Percentiles rank a stretch among this genome's conserved stretches.
Conservation (phyloP, 2,888 invertebrate genomes). For the Aelia acuminata region DNA sequence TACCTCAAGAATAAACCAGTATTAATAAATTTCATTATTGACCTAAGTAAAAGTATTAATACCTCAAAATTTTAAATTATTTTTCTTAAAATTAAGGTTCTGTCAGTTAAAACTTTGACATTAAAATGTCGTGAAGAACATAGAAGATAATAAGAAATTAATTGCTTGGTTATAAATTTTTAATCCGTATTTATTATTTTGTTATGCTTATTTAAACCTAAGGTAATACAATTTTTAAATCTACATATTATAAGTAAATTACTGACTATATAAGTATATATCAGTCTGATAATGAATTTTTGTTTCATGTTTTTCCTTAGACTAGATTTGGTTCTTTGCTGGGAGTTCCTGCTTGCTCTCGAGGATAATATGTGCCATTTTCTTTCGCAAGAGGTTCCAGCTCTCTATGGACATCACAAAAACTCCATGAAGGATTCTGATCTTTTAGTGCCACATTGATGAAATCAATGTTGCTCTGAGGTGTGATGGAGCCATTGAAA, state of each 20-base stretch:
- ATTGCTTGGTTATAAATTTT: background rate
- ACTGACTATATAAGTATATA: background rate
- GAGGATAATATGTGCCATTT: slow-evolving; percentile 75
- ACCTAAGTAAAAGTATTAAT: too few relatives aligned
- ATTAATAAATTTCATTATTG: too few relatives aligned
- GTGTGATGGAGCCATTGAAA: slow-evolving; percentile 81
- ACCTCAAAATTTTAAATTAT: too few relatives aligned
- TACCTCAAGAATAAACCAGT: too few relatives aligned
- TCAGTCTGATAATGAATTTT: background rate
- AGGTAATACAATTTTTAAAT: background rate
- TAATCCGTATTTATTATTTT: background rate
- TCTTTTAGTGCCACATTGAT: slow-evolving; percentile 78
- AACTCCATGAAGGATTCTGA: slow-evolving; percentile 82
- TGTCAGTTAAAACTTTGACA: too few relatives aligned
- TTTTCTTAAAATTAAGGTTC: too few relatives aligned
- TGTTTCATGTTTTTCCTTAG: slow-evolving; percentile 75
- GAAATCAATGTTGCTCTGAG: slow-evolving; percentile 88
- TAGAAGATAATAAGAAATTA: background rate
- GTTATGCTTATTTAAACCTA: background rate
- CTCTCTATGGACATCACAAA: slow-evolving; percentile 80
- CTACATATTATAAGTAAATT: background rate
- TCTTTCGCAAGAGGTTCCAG: slow-evolving; percentile 75
- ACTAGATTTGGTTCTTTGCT: slow-evolving; percentile 87
- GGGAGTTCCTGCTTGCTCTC: slow-evolving; percentile 84
- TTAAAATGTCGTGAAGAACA: too few relatives aligned